Evolutionary conservation across 92 coral and sea anemone genomes (phyloP), one percentile per base, ranked within the genome.

Genomic region (Zoanthus gigantus): DNA sequence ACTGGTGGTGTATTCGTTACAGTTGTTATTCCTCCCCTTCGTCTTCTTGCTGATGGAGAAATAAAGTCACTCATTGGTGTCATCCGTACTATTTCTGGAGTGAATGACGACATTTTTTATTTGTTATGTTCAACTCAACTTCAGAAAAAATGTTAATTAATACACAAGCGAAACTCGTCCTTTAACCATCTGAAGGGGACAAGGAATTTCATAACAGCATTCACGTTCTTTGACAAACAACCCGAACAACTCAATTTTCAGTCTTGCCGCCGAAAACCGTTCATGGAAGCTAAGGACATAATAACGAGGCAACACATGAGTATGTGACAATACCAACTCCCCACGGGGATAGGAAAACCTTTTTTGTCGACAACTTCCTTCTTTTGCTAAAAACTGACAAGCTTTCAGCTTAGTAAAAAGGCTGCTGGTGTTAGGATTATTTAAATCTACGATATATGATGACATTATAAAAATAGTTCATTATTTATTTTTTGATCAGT

Each of bases 1-100:
- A 87, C 89, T 30, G 87, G 69, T 58, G 96, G 97, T 23, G 96
- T 96, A 56, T 77, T 90, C 3, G 91, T 93, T 63, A 92, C 81
- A 10, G 89, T 72, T 17, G 91, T 53, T 63, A 94, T 85, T 74
- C 89, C 82, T 46, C 94, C 88, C 53, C 96, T 90, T 61, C 96
- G 93, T 45, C 98, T 86, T 71, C 95, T 85, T 65, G 94, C 79
- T 66, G 99, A 93, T 77, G 94, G 95, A 74, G 98, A 93, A 68
- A 89, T 89, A 23, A 92, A 13, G 72, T 88, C 85, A 57, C 88
- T 93, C 66, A 72, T 46, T 77, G 95, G 92, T 23, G 95, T 89
- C 68, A 93, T 92, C 82, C 89, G 86, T n/a, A 81, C 83, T 77
- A 84, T 60, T 10, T 85, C 87, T 2, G 94, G 84, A 46, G 93